Conservation (phyloP, 2,113 vertebrate genomes). For the Podarcis muralis region DNA sequence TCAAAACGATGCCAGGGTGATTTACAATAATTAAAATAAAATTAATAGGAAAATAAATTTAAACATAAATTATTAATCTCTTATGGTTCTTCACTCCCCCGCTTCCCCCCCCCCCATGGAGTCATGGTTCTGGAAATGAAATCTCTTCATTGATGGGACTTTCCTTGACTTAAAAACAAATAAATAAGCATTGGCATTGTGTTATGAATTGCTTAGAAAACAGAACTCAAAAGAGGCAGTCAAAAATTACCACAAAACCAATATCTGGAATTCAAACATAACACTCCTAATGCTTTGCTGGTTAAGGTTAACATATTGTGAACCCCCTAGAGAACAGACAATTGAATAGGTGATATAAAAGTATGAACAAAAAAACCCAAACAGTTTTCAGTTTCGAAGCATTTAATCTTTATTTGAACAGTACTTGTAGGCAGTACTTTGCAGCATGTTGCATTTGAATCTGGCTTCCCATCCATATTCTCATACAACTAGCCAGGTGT, state of each 20-base stretch:
- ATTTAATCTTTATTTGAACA: background rate
- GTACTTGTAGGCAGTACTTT: background rate
- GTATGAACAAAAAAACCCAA: background rate
- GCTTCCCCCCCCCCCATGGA: no score
- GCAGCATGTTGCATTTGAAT: background rate
- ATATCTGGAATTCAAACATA: background rate
- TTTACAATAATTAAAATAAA: no score
- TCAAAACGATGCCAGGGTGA: background rate
- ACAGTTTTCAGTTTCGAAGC: background rate
- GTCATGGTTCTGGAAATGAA: background rate
- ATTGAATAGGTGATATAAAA: background rate
- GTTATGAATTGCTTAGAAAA: conserved; percentile 14
- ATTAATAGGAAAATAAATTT: no score
- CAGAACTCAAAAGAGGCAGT: conserved; percentile 14
- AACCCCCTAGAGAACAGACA: background rate
- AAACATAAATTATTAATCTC: background rate
- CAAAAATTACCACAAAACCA: background rate
- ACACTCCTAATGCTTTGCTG: conserved; percentile 1
- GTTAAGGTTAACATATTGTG: background rate
- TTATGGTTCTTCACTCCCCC: background rate
- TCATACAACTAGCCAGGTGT: background rate
- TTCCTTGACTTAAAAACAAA: background rate
- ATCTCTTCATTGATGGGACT: conserved; percentile 40
- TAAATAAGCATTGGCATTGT: background rate
- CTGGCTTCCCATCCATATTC: background rate